These are phyloP conservation scores for Colaptes auratus DNA, from an alignment of 2,113 vertebrate species.

Conservation along the genomic window DNA sequence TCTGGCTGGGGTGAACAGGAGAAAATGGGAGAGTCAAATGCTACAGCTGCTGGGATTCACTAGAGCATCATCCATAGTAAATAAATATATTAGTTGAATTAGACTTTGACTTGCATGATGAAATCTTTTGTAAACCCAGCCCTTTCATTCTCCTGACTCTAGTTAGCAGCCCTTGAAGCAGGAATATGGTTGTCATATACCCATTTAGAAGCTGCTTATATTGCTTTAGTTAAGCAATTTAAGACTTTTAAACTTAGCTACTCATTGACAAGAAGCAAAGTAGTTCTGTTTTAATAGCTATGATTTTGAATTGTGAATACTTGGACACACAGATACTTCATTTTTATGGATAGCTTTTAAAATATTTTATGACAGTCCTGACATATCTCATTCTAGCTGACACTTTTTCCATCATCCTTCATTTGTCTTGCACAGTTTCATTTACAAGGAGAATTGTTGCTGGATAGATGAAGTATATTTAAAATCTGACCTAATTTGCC, in stretches of 20 bases:
- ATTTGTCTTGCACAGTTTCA: background rate
- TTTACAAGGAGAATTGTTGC: background rate
- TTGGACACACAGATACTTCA: background rate
- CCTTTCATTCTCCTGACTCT: background rate
- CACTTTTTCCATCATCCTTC: background rate
- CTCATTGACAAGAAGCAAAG: background rate
- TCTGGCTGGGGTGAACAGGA: fast-evolving
- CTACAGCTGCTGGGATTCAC: background rate
- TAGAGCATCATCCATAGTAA: background rate
- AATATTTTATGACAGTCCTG: background rate
- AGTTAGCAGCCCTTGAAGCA: background rate
- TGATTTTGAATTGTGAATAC: background rate
- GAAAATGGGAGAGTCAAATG: background rate
- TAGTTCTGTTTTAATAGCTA: background rate
- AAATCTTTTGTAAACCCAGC: background rate
- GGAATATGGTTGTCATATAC: background rate
- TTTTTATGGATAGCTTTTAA: background rate
- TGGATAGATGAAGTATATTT: background rate
- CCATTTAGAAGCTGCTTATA: background rate
- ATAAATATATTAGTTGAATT: background rate
- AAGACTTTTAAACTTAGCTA: background rate
- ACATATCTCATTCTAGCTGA: background rate
- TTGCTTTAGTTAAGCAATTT: background rate
- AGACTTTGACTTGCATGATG: background rate
- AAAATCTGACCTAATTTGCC: background rate